Conservation (phyloP, 2,113 vertebrate species). For the Falco punctatus region DNA sequence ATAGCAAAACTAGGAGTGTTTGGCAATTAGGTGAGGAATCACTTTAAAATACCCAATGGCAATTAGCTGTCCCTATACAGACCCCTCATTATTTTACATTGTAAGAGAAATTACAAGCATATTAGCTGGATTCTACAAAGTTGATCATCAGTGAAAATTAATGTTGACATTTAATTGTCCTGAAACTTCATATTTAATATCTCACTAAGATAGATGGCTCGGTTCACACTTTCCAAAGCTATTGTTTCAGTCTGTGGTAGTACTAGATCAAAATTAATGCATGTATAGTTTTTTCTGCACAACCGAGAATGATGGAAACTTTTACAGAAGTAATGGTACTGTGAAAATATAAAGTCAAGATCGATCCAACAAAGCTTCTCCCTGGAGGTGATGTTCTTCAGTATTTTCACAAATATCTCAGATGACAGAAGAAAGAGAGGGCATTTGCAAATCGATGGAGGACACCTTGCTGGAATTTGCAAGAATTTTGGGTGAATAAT, state of each 20-base stretch:
- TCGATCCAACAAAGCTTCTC: background rate
- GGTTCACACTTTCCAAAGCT: background rate
- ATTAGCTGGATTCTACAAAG: background rate
- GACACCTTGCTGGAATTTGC: background rate
- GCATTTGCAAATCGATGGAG: background rate
- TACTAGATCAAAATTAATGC: background rate
- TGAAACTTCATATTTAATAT: constrained; percentile 16
- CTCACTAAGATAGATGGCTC: background rate
- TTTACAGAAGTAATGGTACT: background rate
- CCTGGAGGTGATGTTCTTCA: background rate
- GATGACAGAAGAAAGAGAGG: background rate
- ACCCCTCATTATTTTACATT: background rate
- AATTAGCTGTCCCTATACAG: background rate
- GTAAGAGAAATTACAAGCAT: background rate
- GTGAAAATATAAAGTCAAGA: background rate
- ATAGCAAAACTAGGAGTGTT: background rate
- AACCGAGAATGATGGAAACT: background rate
- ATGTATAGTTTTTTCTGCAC: background rate
- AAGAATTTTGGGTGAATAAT: background rate
- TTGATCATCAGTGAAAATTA: background rate
- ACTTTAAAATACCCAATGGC: background rate
- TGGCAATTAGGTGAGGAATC: background rate
- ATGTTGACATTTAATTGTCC: background rate
- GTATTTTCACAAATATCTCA: background rate
- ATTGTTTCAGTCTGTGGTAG: background rate